phyloP scores from a whole-genome alignment of 2,888 invertebrate genomes.

The Chrysina gloriosa region DNA sequence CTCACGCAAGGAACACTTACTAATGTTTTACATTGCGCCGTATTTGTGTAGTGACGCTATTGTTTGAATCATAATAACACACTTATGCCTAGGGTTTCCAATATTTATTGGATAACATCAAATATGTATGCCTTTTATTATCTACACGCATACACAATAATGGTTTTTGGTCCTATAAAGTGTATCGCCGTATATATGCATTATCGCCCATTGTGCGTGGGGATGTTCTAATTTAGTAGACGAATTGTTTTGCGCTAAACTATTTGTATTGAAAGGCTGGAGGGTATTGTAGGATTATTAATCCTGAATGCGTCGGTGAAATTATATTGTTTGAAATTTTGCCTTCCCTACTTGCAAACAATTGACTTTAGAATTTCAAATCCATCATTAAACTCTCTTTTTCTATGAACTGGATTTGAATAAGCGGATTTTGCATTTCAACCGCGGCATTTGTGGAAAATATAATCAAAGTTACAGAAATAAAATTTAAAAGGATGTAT shows the following conservation, averaged over 20 bases:
- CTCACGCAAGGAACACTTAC: too few species aligned
- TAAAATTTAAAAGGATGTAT: too few species aligned
- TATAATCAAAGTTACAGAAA: too few species aligned
- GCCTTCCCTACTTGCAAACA: constrained; percentile 12
- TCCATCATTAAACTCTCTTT: constrained; percentile 13
- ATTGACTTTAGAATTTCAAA: constrained; percentile 18
- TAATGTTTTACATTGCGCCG: too few species aligned
- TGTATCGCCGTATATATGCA: not conserved
- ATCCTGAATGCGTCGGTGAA: constrained; percentile 13
- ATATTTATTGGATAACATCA: too few species aligned
- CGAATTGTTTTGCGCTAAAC: constrained; percentile 12
- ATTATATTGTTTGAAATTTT: constrained; percentile 26
- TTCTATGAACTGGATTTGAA: not conserved
- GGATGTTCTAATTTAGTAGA: constrained; percentile 6
- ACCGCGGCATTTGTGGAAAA: too few species aligned
- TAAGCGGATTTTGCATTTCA: not conserved
- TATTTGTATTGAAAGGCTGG: constrained; percentile 11
- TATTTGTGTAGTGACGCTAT: too few species aligned
- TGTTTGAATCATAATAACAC: too few species aligned
- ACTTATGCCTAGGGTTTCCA: too few species aligned
- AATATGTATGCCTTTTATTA: too few species aligned
- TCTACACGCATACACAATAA: too few species aligned
- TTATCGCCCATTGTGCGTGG: not conserved
- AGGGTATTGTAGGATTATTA: constrained; percentile 21
- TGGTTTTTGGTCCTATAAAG: constrained; percentile 6